phyloP scores from a whole-genome alignment of 2,888 invertebrate genomes.

The Mesorhabditis sp. region DNA sequence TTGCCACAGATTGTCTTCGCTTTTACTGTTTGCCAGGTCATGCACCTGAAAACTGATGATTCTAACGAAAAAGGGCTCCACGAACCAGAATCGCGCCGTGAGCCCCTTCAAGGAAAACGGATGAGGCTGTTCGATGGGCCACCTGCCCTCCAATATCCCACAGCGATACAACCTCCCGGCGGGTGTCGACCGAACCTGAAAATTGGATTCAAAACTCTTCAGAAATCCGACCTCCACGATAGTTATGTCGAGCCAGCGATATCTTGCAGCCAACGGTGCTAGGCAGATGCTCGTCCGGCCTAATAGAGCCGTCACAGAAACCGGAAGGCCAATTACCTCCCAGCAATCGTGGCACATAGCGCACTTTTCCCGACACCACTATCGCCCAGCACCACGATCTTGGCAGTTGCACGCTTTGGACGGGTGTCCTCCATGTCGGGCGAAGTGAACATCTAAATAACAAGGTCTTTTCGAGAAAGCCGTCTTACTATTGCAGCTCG shows the following conservation, averaged over 20 bases:
- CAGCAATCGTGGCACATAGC: constrained; percentile 30
- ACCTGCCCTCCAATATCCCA: constrained; percentile 96
- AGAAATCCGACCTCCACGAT: constrained; percentile 38
- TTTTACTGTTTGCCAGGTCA: constrained; percentile 91
- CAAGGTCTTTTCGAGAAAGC: neutral
- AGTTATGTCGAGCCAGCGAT: constrained; percentile 67
- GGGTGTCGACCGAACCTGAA: constrained; percentile 40
- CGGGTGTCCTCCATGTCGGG: neutral
- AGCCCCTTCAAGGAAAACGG: constrained; percentile 82
- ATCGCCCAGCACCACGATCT: constrained; percentile 86
- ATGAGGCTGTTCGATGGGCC: constrained; percentile 73
- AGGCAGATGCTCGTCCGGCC: constrained; percentile 76
- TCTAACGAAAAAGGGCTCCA: neutral
- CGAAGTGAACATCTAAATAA: constrained; percentile 5
- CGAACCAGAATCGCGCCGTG: constrained; percentile 88
- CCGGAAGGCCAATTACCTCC: constrained; percentile 23
- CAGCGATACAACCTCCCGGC: constrained; percentile 70
- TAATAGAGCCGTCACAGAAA: constrained; percentile 8
- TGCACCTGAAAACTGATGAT: constrained; percentile 63
- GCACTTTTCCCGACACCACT: constrained; percentile 86
- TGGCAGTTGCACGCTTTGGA: constrained; percentile 55
- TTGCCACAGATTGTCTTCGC: constrained; percentile 67
- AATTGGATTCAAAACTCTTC: neutral
- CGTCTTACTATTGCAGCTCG: neutral
- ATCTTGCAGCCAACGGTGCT: constrained; percentile 90